Conservation (phyloP, 2,797 vertebrate genomes). For the Spinibarbus caldwelli region DNA sequence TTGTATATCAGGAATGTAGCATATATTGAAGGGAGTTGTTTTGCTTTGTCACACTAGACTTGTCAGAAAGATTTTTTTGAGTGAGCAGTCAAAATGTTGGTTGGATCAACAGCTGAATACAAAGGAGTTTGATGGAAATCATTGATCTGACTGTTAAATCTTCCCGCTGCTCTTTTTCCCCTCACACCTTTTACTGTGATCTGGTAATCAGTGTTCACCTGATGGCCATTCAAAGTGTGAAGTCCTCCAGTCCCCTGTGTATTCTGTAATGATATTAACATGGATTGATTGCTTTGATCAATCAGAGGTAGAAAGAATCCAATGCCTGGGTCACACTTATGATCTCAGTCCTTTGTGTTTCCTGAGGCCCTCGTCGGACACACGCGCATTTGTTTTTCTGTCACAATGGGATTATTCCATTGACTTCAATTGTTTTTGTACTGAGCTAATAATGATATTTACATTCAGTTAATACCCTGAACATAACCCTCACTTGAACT, state of each 20-base stretch:
- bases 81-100: neutral
- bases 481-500: neutral
- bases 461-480: neutral
- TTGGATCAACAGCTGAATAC: conserved; percentile 16
- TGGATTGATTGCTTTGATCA: conserved; percentile 45
- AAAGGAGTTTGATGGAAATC: neutral
- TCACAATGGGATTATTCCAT: neutral
- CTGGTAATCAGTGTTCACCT: conserved; percentile 3
- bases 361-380: neutral
- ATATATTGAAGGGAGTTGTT: neutral
- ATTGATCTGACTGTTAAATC: conserved; percentile 10
- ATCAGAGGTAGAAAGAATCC: conserved; percentile 21
- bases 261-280: conserved; percentile 49
- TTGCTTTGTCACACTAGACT: conserved; percentile 2
- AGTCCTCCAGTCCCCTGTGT: conserved; percentile 17
- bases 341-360: conserved; percentile 15
- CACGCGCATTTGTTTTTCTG: neutral
- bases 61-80: neutral
- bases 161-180: conserved; percentile 27
- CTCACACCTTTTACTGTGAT: conserved; percentile 23
- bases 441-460: neutral
- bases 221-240: neutral
- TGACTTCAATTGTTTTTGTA: neutral
- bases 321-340: conserved; percentile 32
- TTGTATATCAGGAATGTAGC: conserved; percentile 8